These are phyloP conservation scores for Camelus bactrianus DNA, from an alignment of 2,113 vertebrate species.

Conservation along the genomic window DNA sequence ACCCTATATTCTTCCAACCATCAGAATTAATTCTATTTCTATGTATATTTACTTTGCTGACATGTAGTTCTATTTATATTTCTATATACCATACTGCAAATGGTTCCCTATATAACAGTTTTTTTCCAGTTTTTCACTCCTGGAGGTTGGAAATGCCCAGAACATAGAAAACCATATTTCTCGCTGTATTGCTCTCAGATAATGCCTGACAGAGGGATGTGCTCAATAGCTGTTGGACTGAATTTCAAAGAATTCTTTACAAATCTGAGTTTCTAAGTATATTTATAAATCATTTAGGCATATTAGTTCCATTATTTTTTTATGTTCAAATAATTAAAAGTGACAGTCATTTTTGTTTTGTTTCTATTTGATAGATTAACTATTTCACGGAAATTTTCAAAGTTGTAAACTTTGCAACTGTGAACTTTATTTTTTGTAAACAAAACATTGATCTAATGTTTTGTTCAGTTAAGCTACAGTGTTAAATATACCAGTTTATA, in stretches of 20 bases:
- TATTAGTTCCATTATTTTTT: background rate
- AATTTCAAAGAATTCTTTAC: slow-evolving; percentile 23
- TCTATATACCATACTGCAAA: background rate
- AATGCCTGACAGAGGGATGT: background rate
- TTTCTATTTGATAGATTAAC: background rate
- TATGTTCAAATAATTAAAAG: background rate
- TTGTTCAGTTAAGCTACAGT: background rate
- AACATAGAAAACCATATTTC: background rate
- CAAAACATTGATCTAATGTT: background rate
- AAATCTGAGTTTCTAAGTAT: background rate
- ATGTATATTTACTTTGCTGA: background rate
- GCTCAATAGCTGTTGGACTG: background rate
- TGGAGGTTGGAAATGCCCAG: background rate
- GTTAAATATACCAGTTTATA: background rate
- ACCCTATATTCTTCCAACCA: background rate
- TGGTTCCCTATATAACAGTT: background rate
- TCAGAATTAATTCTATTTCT: background rate
- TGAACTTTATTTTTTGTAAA: background rate
- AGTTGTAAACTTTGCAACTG: background rate
- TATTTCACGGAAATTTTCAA: background rate
- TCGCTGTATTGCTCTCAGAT: background rate
- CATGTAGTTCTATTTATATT: background rate
- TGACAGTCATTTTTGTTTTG: background rate
- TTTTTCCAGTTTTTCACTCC: background rate
- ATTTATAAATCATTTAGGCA: background rate